Evolutionary conservation across 1,140 invertebrate genomes (phyloP).

Genomic region (Tigriopus japonicus): DNA sequence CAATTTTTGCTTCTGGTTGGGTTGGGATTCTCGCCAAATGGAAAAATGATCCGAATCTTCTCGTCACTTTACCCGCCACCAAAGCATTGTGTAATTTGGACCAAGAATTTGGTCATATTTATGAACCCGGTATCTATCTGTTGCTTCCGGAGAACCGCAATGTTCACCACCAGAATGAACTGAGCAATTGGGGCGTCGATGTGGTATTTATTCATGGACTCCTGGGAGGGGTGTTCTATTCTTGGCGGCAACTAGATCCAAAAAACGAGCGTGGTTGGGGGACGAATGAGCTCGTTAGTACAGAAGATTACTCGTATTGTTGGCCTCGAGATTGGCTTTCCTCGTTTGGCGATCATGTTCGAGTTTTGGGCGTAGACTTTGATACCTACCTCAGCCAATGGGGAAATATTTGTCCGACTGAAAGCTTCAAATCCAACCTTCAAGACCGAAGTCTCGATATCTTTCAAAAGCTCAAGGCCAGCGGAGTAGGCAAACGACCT

Average conservation of each 20-base stretch:
- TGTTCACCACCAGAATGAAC: background rate
- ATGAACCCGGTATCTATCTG: slow-evolving; percentile 12
- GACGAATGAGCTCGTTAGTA: background rate
- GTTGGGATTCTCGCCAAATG: slow-evolving; percentile 7
- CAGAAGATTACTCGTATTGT: slow-evolving; percentile 11
- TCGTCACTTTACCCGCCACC: slow-evolving; percentile 4
- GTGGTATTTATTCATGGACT: slow-evolving; percentile 13
- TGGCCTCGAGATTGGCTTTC: slow-evolving; percentile 13
- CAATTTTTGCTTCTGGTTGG: slow-evolving; percentile 8
- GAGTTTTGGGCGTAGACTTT: slow-evolving; percentile 6
- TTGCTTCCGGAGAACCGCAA: background rate
- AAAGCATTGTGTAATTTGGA: slow-evolving; percentile 12
- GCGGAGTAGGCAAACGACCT: background rate
- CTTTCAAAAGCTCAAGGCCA: background rate
- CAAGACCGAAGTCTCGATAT: slow-evolving; percentile 2
- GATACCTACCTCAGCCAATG: slow-evolving; percentile 11
- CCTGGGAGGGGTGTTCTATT: slow-evolving; percentile 13
- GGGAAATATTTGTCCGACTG: slow-evolving; percentile 5
- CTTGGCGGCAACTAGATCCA: slow-evolving; percentile 9
- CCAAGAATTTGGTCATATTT: slow-evolving; percentile 3
- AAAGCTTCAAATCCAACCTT: slow-evolving; percentile 4
- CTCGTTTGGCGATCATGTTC: background rate
- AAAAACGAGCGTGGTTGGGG: slow-evolving; percentile 2
- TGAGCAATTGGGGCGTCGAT: slow-evolving; percentile 1
- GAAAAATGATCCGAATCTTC: slow-evolving; percentile 12